These are phyloP conservation scores for Agraylea sexmaculata DNA, from an alignment of 1,140 invertebrate genomes.

Conservation along the genomic window DNA sequence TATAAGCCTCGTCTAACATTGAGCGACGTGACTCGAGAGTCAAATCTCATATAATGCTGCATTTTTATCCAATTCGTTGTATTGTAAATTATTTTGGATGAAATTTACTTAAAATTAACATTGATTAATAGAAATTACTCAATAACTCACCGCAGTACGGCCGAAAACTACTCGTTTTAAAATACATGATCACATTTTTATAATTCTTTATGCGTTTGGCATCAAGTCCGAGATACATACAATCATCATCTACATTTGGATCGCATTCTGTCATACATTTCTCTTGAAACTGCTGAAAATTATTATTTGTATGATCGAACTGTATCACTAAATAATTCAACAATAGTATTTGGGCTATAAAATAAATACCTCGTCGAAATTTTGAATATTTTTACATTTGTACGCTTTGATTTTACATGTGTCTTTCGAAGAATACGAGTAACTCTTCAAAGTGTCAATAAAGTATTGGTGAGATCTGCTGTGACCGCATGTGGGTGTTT, in stretches of 20 bases:
- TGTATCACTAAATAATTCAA: background rate
- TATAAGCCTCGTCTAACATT: too few relatives aligned
- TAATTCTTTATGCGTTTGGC: conserved; percentile 7
- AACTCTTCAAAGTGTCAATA: conserved; percentile 12
- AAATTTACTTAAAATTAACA: too few relatives aligned
- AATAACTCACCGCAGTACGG: conserved; percentile 14
- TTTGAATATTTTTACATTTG: conserved; percentile 9
- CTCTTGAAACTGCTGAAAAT: conserved; percentile 9
- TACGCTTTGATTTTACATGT: conserved; percentile 13
- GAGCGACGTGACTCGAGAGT: too few relatives aligned
- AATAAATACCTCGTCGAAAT: conserved; percentile 11
- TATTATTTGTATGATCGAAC: background rate
- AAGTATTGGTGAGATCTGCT: conserved; percentile 15
- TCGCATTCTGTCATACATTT: conserved; percentile 15
- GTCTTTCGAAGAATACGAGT: background rate
- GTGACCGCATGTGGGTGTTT: conserved; percentile 13
- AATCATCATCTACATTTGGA: conserved; percentile 11
- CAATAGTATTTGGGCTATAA: background rate
- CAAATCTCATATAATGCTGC: too few relatives aligned
- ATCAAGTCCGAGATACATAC: conserved; percentile 12
- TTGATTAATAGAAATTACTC: too few relatives aligned
- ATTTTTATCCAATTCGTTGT: too few relatives aligned
- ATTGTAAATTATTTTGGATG: too few relatives aligned
- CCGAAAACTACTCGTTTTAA: conserved; percentile 13
- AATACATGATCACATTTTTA: conserved; percentile 14